Conservation (phyloP, 2,797 vertebrate species). For the Parotocinclus haroldoi region DNA sequence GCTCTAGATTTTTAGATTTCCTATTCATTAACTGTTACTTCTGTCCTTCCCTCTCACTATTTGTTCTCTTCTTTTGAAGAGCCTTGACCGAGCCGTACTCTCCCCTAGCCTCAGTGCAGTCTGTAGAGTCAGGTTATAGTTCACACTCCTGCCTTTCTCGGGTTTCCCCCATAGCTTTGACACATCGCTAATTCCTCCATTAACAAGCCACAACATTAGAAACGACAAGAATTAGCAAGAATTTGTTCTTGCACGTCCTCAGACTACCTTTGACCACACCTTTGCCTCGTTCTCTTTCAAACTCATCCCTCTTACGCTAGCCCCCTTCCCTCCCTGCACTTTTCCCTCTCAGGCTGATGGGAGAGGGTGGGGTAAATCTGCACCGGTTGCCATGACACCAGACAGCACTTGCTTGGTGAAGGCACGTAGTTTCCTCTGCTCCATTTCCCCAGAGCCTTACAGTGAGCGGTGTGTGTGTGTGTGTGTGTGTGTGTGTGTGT, state of each 20-base stretch:
- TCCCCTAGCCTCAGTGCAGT: no score
- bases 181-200: no score
- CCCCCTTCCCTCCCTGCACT: slow-evolving; percentile 51
- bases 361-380: slow-evolving; percentile 84
- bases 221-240: not conserved
- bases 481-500: slow-evolving; percentile 48
- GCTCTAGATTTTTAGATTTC: no score
- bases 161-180: no score
- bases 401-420: slow-evolving; percentile 85
- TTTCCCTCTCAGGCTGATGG: slow-evolving; percentile 66
- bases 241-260: not conserved
- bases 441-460: slow-evolving; percentile 71
- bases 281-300: slow-evolving; percentile 34
- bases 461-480: slow-evolving; percentile 49
- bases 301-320: slow-evolving; percentile 48
- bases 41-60: no score
- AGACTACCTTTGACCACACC: not conserved
- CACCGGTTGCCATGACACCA: slow-evolving; percentile 89
- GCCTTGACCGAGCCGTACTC: no score
- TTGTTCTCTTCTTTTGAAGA: no score
- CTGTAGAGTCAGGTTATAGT: no score
- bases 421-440: slow-evolving; percentile 83
- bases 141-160: no score
- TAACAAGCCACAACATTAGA: not conserved
- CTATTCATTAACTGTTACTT: no score